Base-by-base conservation (phyloP, 2,888 invertebrate genomes). In the Hydroisotoma schaefferi region DNA sequence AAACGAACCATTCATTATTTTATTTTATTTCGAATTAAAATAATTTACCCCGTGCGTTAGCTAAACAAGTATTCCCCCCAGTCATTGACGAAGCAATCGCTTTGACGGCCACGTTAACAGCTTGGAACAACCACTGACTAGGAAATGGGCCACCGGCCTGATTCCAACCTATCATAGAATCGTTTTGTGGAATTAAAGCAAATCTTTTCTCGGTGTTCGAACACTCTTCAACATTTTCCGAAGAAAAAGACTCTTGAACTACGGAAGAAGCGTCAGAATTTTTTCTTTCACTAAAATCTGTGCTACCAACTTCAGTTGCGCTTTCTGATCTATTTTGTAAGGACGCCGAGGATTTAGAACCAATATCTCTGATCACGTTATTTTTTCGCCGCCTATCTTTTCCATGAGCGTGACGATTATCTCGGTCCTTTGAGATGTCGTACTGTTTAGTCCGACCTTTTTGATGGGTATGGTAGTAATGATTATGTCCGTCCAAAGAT, bases 71-170 rank as follows among this genome's bases (percentile, higher is more conserved):
- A 10, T 15, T 8, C n/a, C n/a, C 5, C 29, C 52, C 52, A 33
- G 29, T 55, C 33, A 67, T 54, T n/a, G 61, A 53, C 26, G 59
- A 63, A 0, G 61, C 51, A 26, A 68, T 57, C 18, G 66, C 60
- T 51, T 70, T 71, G 3, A 67, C 66, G 18, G 70, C 68, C 2
- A 69, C 70, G 47, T 72, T 72, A n/a, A 72, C 67, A 26, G 72
- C 70, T 60, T 72, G 72, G 58, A 69, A 67, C 28, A 72, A 38
- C 72, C 72, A 72, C 43, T 71, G 69, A 58, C 70, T 69, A 52
- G 72, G 61, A 58, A 70, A 70, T 15, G 72, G 70, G 12, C 70
- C 72, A 23, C 69, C 69, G 20, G 65, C 67, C 44, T 59, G 63
- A 57, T 69, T 69, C 65, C 65, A 63, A 2, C 71, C 69, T 12